Base-by-base conservation (phyloP, 2,797 vertebrate species). In the Buphagus erythrorhynchus region DNA sequence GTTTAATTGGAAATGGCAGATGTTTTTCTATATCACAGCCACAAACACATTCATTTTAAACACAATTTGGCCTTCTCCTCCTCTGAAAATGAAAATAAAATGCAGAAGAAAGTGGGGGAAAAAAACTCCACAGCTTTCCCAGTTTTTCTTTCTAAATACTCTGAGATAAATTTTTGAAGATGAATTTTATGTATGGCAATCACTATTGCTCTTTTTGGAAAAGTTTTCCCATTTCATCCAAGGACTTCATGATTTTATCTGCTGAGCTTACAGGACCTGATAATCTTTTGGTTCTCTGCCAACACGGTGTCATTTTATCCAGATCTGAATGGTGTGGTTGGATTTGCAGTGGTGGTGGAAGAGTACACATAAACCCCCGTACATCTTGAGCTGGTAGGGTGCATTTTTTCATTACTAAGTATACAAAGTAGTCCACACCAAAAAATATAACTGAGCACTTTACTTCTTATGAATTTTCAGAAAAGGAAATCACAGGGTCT, bases 321-420 rank as follows among this genome's bases (percentile, higher is more conserved):
- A 65, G 16, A 25, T 65, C 8, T 75, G 26, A 62, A 43, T 11
- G 5, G 19, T 3, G 2, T 86, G 25, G 6, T 7, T 73, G 38
- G 36, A 61, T 86, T 76, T 86, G 10, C 28, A 57, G n/a, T 13
- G 13, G 19, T 61, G 12, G n/a, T 40, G 5, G 46, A 67, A 76
- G 10, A 2, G 13, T 55, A 22, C 57, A 24, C 18, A 35, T 22
- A 19, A 35, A 31, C 15, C 9, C 13, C 21, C 0, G 0, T 36
- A 49, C 7, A 26, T n/a, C 11, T 38, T 29, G n/a, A 43, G 73
- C 26, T 33, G 8, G 8, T 38, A 74, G 29, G 22, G 24, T 73
- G 40, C 5, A 12, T 33, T 52, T 77, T 80, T 52, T 29, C 9
- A 21, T 91, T 45, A 24, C 21, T 68, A 57, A 78, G 16, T 42